Evolutionary conservation across 2,113 vertebrate species (phyloP).

Genomic region (Epinephelus fuscoguttatus): DNA sequence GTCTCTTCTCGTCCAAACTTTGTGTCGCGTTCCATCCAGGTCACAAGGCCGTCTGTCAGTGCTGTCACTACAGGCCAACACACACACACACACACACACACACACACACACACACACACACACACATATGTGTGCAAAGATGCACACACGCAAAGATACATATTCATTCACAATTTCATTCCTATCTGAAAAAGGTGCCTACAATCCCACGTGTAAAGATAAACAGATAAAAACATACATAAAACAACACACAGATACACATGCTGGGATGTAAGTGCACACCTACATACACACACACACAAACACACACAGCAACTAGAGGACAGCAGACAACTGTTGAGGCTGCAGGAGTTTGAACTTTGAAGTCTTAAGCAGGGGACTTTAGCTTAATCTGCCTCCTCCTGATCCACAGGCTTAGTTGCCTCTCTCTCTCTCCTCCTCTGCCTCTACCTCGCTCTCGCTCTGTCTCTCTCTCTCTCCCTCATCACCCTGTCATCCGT

Average conservation of each 20-base stretch:
- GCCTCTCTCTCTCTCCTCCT: conserved; percentile 48
- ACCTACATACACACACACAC: not conserved
- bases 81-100: not conserved
- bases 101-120: not conserved
- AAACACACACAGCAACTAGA: not conserved
- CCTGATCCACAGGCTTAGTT: conserved; percentile 82
- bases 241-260: conserved; percentile 2
- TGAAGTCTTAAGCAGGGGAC: conserved; percentile 84
- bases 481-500: conserved; percentile 6
- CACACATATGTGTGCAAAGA: not conserved
- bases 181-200: not conserved
- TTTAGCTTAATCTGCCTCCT: conserved; percentile 83
- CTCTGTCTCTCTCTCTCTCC: conserved; percentile 31
- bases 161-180: not conserved
- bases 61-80: not conserved
- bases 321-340: conserved; percentile 68
- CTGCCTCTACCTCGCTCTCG: not conserved
- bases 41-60: conserved; percentile 20
- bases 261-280: not conserved
- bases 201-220: not conserved
- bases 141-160: not conserved
- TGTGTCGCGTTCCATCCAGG: conserved; percentile 42
- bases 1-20: not conserved
- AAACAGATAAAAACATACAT: not conserved
- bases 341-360: conserved; percentile 77